Conservation (phyloP, 2,888 invertebrate genomes). For the Drosophila phalerata region DNA sequence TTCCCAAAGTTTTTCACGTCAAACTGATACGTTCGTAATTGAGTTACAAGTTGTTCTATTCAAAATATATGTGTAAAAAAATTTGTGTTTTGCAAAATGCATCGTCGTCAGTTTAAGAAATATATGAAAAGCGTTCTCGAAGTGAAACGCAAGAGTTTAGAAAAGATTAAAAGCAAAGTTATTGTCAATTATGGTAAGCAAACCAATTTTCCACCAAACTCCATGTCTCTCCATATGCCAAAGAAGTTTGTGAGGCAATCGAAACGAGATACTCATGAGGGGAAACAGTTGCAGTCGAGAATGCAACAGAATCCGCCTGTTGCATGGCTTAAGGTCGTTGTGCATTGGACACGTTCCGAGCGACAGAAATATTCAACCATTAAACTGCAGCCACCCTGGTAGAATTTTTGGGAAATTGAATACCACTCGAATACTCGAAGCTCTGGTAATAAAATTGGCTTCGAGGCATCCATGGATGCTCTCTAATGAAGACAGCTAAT, state of each 20-base stretch:
- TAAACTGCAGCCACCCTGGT: constrained; percentile 64
- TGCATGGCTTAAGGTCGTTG: constrained; percentile 26
- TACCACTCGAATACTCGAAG: neutral
- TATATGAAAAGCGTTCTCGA: neutral
- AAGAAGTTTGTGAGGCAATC: neutral
- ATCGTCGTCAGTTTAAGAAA: constrained; percentile 25
- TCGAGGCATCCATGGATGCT: neutral
- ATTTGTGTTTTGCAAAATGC: constrained; percentile 35
- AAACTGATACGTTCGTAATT: constrained; percentile 12
- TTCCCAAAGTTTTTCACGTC: constrained; percentile 30
- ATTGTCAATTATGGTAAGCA: neutral
- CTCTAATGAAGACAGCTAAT: neutral
- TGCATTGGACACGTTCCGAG: constrained; percentile 61
- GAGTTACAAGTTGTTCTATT: constrained; percentile 4
- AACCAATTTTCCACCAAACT: neutral
- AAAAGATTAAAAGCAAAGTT: neutral
- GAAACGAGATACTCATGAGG: neutral
- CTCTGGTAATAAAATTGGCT: neutral
- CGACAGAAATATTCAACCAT: constrained; percentile 35
- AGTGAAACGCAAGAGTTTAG: constrained; percentile 6
- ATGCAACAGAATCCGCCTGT: constrained; percentile 6
- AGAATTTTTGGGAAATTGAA: constrained; percentile 12
- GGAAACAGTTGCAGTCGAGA: neutral
- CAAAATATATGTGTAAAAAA: neutral
- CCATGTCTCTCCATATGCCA: neutral